Conservation (phyloP, 1,140 invertebrate genomes). For the Dendroctonus valens region DNA sequence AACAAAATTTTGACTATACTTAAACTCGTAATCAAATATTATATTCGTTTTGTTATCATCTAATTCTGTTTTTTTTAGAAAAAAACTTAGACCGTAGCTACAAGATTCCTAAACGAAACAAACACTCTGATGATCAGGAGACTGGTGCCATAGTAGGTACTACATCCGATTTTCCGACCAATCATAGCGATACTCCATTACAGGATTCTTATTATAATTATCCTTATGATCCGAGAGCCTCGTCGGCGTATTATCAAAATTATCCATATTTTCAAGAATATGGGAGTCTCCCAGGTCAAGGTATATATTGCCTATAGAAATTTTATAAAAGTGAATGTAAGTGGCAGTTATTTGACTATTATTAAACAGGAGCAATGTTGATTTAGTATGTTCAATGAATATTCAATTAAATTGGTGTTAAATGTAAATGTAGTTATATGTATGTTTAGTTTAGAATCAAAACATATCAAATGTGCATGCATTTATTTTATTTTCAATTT, state of each 20-base stretch:
- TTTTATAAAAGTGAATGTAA: neutral
- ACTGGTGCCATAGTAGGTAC: neutral
- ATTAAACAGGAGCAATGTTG: neutral
- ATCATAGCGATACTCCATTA: conserved; percentile 22
- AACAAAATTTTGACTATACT: no score
- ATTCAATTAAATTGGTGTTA: neutral
- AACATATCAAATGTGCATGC: no score
- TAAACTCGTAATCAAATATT: no score
- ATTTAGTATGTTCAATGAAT: neutral
- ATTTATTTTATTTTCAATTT: no score
- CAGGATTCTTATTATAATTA: conserved; percentile 32
- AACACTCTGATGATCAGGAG: neutral
- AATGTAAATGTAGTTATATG: no score
- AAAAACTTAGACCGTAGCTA: conserved; percentile 21
- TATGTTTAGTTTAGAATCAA: no score
- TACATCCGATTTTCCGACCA: neutral
- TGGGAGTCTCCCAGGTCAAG: neutral
- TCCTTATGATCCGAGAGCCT: conserved; percentile 24
- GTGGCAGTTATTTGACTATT: neutral
- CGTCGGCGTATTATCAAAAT: conserved; percentile 26
- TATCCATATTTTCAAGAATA: conserved; percentile 16
- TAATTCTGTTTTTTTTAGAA: neutral
- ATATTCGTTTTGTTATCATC: no score
- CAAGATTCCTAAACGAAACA: conserved; percentile 27
- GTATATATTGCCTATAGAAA: conserved; percentile 5